Base-by-base conservation (phyloP, 2,797 vertebrate genomes). In the Hipposideros larvatus region DNA sequence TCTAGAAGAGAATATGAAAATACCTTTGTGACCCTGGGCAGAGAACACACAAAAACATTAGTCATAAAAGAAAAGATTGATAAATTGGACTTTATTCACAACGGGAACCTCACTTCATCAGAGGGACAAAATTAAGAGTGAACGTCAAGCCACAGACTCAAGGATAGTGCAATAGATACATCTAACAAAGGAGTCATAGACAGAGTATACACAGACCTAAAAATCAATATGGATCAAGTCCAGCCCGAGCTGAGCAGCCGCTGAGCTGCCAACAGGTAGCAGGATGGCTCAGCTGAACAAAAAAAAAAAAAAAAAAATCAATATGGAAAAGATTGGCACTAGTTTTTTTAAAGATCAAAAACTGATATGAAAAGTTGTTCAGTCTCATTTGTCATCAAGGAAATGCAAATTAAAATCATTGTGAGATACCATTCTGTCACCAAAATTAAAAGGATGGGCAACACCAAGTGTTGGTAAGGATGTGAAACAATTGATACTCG, bases 41-140 rank as follows among this genome's bases (percentile, higher is more conserved):
- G 18, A 86, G 13, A 68, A 66, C 21, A 71, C 11, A 11, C 4
- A 37, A 28, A 70, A 71, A 24, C 43, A 53, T 2, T 53, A 78
- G n/a, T 22, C 70, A 55, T 70, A n/a, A 34, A 65, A 73, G 57
- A n/a, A 73, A 61, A 87, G 28, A 71, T 31, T 55, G 34, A 24
- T 95, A 53, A 59, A 43, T 90, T 70, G 57, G 55, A 78, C 46
- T 91, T 71, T 46, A 78, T 87, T 75, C 78, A 78, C 53, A 70
- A 16, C 63, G 9, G 37, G 31, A 84, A 59, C 63, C 37, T 94
- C 51, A 63, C 19, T 83, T 75, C 46, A 90, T 61, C 26, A 10
- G 55, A 73, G 16, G 68, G 24, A 41, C 59, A 88, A 34, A 55
- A 74, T 73, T 79, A 78, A 90, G 48, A 53, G 41, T 43, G 26